Evolutionary conservation across 2,113 vertebrate species (phyloP), one percentile per base, ranked within the genome.

Genomic region (Rhombomys opimus): DNA sequence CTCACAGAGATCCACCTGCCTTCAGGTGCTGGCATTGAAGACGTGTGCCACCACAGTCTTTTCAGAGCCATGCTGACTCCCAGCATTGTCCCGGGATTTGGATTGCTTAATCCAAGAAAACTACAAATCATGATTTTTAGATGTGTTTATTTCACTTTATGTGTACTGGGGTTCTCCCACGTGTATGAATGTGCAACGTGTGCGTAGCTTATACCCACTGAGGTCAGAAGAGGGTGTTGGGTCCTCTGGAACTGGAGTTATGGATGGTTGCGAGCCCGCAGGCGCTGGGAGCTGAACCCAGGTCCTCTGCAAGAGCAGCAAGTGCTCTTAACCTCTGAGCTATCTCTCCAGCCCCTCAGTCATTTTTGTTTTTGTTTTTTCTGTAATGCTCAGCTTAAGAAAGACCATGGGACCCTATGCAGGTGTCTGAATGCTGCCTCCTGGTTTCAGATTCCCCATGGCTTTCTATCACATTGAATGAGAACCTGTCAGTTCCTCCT

Each of bases 361-460:
- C 27, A 0, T 25, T 77, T 23, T 23, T 46, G 46, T 46, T 46
- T 46, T 46, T 46, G 46, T 46, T 54, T 46, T 41, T n/a, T 30
- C 57, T 5, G 5, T 18, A 25, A 1, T 25, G 35, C 17, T 2
- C 22, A 32, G 46, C 54, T 59, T 92, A 25, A 10, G 87, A 57
- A 70, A 90, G 61, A 10, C 35, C 9, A 20, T 1, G 54, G 17
- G 2, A 25, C 2, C 32, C 87, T 18, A 3, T 32, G 52, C 35
- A 54, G 1, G 11, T 23, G 4, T 1, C 4, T 3, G 50, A 25
- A 17, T 0, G 11, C 10, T 18, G 11, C 18, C 10, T 9, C 27
- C 68, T 52, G 25, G 27, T 23, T 54, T 18, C 32, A 18, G 41
- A 1, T 0, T 1, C 1, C 38, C 59, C 46, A 0, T 4, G 70